A percentile compares a stretch with the other conserved stretches of the same genome.
Conservation (phyloP, 2,113 vertebrate genomes). For the Cyprinus carpio region DNA sequence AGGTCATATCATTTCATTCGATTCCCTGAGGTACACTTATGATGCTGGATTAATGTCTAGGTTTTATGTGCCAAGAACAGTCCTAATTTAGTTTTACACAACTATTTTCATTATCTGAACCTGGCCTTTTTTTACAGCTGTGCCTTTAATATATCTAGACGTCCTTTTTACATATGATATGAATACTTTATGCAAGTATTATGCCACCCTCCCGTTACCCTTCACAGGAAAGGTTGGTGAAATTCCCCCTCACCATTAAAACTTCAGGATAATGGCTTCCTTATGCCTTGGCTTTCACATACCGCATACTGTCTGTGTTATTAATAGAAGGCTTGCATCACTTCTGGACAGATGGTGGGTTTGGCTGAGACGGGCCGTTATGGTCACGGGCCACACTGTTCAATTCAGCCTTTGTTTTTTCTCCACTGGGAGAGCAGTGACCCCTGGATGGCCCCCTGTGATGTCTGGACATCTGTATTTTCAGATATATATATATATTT, state of each 20-base stretch:
- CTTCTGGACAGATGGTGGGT: constrained; percentile 72
- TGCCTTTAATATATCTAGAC: constrained; percentile 15
- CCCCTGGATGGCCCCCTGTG: constrained; percentile 77
- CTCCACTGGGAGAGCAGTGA: constrained; percentile 81
- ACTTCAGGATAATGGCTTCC: constrained; percentile 81
- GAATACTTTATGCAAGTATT: background rate
- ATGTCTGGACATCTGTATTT: constrained; percentile 82
- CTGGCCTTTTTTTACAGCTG: background rate
- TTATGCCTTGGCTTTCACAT: constrained; percentile 78
- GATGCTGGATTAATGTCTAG: background rate
- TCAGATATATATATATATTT: constrained; percentile 60
- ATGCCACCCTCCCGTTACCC: constrained; percentile 65
- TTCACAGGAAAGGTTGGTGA: constrained; percentile 67
- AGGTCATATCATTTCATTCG: background rate
- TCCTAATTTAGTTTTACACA: background rate
- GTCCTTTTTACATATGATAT: constrained; percentile 60
- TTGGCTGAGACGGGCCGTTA: constrained; percentile 68
- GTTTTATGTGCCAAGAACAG: background rate
- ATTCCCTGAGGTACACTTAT: background rate
- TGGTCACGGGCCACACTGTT: constrained; percentile 64
- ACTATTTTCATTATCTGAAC: background rate
- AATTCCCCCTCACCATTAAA: constrained; percentile 60
- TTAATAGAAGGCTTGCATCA: constrained; percentile 80
- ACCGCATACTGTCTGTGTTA: constrained; percentile 73
- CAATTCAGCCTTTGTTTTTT: constrained; percentile 71